A percentile compares a stretch with the other conserved stretches of the same genome.
Conservation (phyloP, 1,140 invertebrate genomes). For the Sitophilus oryzae region DNA sequence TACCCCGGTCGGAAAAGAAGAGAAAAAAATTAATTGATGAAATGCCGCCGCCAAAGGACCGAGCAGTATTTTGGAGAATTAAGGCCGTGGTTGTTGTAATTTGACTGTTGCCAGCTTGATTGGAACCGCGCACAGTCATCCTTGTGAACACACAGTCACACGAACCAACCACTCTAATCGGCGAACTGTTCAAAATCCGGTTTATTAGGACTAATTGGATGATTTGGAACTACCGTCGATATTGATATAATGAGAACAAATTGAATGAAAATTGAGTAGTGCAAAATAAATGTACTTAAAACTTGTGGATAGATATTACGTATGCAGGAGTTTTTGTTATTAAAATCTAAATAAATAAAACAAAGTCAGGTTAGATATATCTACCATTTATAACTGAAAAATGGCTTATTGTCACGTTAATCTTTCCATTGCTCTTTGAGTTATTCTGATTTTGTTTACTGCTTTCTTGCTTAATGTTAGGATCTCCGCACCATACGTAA, state of each 20-base stretch:
- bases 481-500: too few relatives aligned
- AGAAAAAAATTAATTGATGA: background rate
- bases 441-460: too few relatives aligned
- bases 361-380: too few relatives aligned
- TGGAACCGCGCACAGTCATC: background rate
- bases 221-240: background rate
- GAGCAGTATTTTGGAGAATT: background rate
- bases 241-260: background rate
- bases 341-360: too few relatives aligned
- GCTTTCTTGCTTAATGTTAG: too few relatives aligned
- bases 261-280: too few relatives aligned
- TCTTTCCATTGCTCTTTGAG: too few relatives aligned
- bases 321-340: too few relatives aligned
- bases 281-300: too few relatives aligned
- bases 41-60: slow-evolving; percentile 1
- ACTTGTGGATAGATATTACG: too few relatives aligned
- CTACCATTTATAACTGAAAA: too few relatives aligned
- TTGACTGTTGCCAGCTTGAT: background rate
- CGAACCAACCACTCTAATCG: background rate
- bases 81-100: background rate
- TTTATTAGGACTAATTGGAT: background rate
- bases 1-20: background rate
- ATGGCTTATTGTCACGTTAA: too few relatives aligned
- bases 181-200: background rate
- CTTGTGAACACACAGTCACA: background rate